These are phyloP conservation scores for Lasioglossum calceatum DNA, from an alignment of 2,888 invertebrate genomes.

Conservation along the genomic window DNA sequence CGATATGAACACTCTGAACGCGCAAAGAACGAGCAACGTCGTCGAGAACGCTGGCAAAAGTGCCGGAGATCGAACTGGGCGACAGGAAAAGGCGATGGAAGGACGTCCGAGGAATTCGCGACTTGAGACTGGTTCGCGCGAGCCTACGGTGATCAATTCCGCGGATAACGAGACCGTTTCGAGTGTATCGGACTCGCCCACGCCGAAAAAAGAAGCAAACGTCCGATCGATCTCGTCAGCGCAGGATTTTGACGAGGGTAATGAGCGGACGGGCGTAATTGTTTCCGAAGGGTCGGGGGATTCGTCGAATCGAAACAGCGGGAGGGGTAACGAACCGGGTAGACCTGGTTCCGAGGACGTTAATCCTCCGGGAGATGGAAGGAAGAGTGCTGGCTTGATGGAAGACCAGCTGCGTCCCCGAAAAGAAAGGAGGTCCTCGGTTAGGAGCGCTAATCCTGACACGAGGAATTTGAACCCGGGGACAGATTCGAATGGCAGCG, in stretches of 20 bases:
- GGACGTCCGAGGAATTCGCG: not conserved
- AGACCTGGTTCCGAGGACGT: not conserved
- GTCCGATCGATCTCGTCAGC: not conserved
- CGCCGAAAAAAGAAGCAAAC: not conserved
- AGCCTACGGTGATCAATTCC: not conserved
- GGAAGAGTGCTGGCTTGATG: not conserved
- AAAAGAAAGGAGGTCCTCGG: constrained; percentile 25
- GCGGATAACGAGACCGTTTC: not conserved
- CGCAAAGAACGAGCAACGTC: not conserved
- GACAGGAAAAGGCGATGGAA: not conserved
- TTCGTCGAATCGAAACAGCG: constrained; percentile 19
- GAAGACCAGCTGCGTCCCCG: not conserved
- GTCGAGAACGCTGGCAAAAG: not conserved
- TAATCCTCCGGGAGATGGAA: constrained; percentile 14
- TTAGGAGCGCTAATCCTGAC: not conserved
- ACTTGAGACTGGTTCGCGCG: not conserved
- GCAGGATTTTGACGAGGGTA: not conserved
- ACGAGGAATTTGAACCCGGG: too few relatives aligned
- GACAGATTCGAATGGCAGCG: not conserved
- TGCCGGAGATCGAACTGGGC: not conserved
- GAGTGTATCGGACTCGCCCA: not conserved
- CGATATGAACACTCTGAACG: constrained; percentile 27
- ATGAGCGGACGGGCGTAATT: constrained; percentile 30
- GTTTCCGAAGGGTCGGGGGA: not conserved
- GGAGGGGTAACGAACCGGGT: constrained; percentile 28